Percentiles rank a stretch among this genome's conserved stretches.
These are phyloP conservation scores for Griposia aprilina DNA, from an alignment of 2,888 invertebrate genomes.

Conservation along the genomic window DNA sequence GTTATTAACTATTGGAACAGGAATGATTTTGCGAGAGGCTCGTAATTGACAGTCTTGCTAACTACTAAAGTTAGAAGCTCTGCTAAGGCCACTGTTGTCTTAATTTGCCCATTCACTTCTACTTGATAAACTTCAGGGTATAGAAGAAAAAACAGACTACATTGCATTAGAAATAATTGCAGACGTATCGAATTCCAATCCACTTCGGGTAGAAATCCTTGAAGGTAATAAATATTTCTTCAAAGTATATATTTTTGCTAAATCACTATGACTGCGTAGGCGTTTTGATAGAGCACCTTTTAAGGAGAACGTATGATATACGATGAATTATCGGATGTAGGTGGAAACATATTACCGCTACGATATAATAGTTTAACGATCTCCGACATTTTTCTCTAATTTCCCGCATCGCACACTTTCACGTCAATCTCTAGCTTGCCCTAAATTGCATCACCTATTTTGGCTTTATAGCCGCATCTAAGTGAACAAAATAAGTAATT, in stretches of 20 bases:
- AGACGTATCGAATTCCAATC: conserved; percentile 38
- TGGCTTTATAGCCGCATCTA: conserved; percentile 40
- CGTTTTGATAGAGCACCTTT: conserved; percentile 56
- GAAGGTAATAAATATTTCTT: conserved; percentile 45
- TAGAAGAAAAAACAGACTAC: conserved; percentile 8
- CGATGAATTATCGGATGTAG: conserved; percentile 53
- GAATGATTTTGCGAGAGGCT: conserved; percentile 2
- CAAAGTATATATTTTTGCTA: conserved; percentile 51
- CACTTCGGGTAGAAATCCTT: conserved; percentile 33
- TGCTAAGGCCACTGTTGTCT: conserved; percentile 7
- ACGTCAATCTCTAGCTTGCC: conserved; percentile 51
- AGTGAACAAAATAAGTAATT: conserved; percentile 31
- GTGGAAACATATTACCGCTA: conserved; percentile 55
- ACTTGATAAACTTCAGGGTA: conserved; percentile 15
- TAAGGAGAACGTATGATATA: conserved; percentile 52
- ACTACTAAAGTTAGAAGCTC: conserved; percentile 16
- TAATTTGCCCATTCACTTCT: conserved; percentile 25
- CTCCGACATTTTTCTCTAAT: conserved; percentile 51
- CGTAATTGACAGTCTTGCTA: conserved; percentile 7
- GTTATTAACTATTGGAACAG: conserved; percentile 4
- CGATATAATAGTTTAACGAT: conserved; percentile 55
- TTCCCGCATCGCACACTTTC: conserved; percentile 62
- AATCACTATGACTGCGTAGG: conserved; percentile 53
- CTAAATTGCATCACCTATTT: conserved; percentile 57
- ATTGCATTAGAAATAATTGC: conserved; percentile 28